Evolutionary conservation across 2,797 vertebrate species (phyloP), one percentile per base, ranked within the genome.

Genomic region (Luscinia megarhynchos): DNA sequence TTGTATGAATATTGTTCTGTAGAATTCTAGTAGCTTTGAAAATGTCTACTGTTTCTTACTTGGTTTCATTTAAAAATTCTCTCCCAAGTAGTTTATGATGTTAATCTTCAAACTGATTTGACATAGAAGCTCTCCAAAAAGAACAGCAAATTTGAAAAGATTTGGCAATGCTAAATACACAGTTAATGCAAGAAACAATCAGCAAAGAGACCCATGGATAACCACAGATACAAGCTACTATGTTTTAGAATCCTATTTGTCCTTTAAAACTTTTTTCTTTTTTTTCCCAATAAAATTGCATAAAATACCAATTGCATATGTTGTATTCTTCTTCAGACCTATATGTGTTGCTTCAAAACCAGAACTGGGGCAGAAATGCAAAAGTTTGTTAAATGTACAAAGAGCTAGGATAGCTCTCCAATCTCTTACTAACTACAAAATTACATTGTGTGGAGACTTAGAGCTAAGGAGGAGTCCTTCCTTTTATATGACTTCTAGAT

Each of bases 1-100:
- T 92, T 89, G 19, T 41, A 41, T 73, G 48, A 92, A 48, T 46
- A 59, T 45, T 55, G 7, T 70, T 90, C 67, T 79, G 54, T 85
- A 80, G 68, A 91, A 74, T 70, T 91, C 64, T 36, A 61, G 41
- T 72, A 91, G 72, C 72, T 93, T 89, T 89, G 75, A 90, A 95
- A 80, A 70, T 64, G n/a, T 79, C 29, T 79, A 5, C 51, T 91
- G 14, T 91, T 91, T 61, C 34, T 77, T 67, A 29, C 55, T 84
- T 82, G 43, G n/a, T 72, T 91, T 95, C 22, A 58, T 87, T 87
- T 91, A 64, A 89, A 67, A 95, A 51, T 83, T 92, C 63, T 36
- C 84, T 91, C 92, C 69, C 78, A 96, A 70, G 67, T 84, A 79
- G 74, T 87, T 95, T 78, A 34, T 81, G 66, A 21, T 41, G 24